A percentile compares a stretch with the other conserved stretches of the same genome.
These are phyloP conservation scores for Microcebus ravelobensis DNA, from an alignment of 2,113 vertebrate species.

Conservation along the genomic window DNA sequence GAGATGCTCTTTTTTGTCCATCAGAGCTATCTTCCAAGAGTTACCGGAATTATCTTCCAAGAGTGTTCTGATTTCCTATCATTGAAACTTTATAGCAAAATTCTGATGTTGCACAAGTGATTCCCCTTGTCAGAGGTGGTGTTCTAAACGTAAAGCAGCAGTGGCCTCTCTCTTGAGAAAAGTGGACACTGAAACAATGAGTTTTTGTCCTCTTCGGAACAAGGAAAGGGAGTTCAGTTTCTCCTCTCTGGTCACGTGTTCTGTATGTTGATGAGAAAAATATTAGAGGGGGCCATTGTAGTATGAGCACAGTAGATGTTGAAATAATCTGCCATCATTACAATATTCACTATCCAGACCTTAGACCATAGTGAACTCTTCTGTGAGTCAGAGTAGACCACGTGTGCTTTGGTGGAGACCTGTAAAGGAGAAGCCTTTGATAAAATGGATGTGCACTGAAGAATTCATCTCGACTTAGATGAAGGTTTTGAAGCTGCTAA, in stretches of 20 bases:
- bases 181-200: neutral
- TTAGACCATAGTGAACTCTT: neutral
- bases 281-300: neutral
- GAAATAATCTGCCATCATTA: neutral
- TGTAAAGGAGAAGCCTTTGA: slow-evolving; percentile 24
- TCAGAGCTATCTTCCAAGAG: neutral
- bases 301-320: neutral
- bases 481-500: slow-evolving; percentile 57
- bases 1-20: neutral
- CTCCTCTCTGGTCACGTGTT: neutral
- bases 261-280: neutral
- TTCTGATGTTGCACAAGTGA: neutral
- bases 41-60: neutral
- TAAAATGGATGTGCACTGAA: slow-evolving; percentile 51
- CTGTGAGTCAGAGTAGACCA: slow-evolving; percentile 50
- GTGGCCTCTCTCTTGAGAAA: neutral
- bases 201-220: neutral
- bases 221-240: neutral
- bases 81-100: slow-evolving; percentile 19
- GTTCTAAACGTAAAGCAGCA: neutral
- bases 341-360: slow-evolving; percentile 21
- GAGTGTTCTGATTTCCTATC: neutral
- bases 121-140: neutral
- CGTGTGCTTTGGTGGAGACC: neutral
- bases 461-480: slow-evolving; percentile 48